phyloP scores from a whole-genome alignment of 2,888 invertebrate genomes.

The Chironomus riparius region DNA sequence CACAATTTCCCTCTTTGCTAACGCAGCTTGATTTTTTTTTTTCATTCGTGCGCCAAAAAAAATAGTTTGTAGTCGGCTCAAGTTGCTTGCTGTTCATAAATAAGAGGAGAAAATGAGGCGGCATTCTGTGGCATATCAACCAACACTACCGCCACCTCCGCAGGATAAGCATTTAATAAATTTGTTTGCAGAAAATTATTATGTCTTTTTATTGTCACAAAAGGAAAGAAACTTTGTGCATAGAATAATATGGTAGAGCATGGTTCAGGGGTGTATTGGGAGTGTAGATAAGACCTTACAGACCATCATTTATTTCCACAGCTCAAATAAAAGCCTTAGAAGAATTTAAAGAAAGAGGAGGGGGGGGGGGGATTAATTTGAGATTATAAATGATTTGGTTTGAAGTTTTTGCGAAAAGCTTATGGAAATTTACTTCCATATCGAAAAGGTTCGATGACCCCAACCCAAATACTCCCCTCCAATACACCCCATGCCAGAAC shows the following conservation, averaged over 20 bases:
- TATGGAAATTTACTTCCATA: no score
- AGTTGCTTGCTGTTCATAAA: conserved; percentile 13
- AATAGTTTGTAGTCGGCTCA: background rate
- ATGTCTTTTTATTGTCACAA: background rate
- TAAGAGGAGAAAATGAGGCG: background rate
- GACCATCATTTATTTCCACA: no score
- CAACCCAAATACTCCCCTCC: no score
- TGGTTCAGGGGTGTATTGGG: no score
- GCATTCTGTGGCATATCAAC: background rate
- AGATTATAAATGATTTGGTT: no score
- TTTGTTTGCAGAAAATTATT: background rate
- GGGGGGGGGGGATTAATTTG: no score
- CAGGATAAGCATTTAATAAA: background rate
- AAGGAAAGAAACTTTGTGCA: background rate
- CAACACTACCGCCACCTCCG: background rate
- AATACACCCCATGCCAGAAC: background rate
- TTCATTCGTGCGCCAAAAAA: conserved; percentile 11
- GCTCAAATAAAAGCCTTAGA: no score
- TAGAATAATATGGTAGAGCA: no score
- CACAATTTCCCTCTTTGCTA: background rate
- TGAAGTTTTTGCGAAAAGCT: no score
- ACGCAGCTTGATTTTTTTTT: conserved; percentile 1
- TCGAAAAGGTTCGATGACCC: no score
- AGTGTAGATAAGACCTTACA: no score
- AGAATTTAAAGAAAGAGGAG: no score